These are phyloP conservation scores for Maccullochella peelii DNA, from an alignment of 2,113 vertebrate genomes.

Conservation along the genomic window DNA sequence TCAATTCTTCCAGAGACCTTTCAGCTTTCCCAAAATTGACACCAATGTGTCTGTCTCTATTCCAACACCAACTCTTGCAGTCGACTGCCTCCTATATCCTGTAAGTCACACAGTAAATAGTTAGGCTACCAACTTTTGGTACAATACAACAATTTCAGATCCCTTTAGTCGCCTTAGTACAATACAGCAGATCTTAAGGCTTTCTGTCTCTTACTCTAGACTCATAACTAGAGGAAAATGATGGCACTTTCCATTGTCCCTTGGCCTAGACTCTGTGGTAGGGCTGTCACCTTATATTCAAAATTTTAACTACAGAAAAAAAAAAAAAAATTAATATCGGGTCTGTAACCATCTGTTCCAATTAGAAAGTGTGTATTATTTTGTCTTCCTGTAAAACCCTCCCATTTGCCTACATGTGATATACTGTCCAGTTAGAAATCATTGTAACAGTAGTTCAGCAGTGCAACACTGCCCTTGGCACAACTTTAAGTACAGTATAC, in stretches of 20 bases:
- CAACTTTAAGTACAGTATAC: background rate
- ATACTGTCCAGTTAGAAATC: background rate
- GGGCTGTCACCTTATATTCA: background rate
- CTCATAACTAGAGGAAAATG: background rate
- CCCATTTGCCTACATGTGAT: background rate
- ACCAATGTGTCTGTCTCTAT: conserved; percentile 20
- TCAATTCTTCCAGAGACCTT: conserved; percentile 46
- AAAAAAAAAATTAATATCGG: background rate
- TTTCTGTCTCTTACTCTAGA: background rate
- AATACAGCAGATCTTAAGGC: background rate
- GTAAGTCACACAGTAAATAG: background rate
- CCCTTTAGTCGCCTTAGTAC: background rate
- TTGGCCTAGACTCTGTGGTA: background rate
- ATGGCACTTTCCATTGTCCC: background rate
- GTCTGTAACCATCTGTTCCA: background rate
- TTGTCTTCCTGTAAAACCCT: background rate
- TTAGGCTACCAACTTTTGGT: background rate
- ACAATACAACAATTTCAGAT: conserved; percentile 1
- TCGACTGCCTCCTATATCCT: conserved; percentile 36
- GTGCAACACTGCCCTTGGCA: background rate
- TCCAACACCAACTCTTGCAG: background rate
- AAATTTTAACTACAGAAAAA: background rate
- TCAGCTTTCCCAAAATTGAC: conserved; percentile 49
- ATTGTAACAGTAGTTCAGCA: background rate
- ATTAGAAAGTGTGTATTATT: background rate